Evolutionary conservation across 2,797 vertebrate species (phyloP).

Genomic region (Gobionotothen gibberifrons): DNA sequence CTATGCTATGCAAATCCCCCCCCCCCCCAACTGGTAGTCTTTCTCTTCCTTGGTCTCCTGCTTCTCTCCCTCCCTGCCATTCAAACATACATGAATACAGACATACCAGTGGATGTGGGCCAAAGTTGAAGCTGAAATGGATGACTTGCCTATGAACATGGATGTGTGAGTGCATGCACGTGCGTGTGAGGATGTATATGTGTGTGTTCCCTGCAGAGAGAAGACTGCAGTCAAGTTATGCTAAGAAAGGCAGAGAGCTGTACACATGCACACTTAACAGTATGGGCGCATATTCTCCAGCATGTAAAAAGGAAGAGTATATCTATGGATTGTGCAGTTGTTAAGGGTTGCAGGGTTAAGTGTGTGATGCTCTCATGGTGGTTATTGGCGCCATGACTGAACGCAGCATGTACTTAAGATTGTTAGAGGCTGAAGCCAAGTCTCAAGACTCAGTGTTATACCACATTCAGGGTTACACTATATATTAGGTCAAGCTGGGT

Average conservation of each 20-base stretch:
- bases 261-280: conserved; percentile 18
- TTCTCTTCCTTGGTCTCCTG: conserved; percentile 53
- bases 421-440: conserved; percentile 47
- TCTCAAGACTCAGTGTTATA: conserved; percentile 38
- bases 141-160: conserved; percentile 64
- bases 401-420: conserved; percentile 58
- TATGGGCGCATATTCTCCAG: conserved; percentile 18
- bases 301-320: conserved; percentile 33
- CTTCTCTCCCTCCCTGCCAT: conserved; percentile 57
- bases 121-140: conserved; percentile 76
- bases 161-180: conserved; percentile 37
- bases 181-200: neutral
- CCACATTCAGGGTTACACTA: conserved; percentile 50
- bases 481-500: conserved; percentile 42
- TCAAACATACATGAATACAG: conserved; percentile 71
- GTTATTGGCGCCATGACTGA: conserved; percentile 63
- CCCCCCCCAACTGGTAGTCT: conserved; percentile 63
- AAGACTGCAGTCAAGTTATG: conserved; percentile 55
- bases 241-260: conserved; percentile 44
- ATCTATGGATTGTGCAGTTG: conserved; percentile 57
- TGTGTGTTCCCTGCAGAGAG: conserved; percentile 54
- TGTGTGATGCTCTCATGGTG: conserved; percentile 59
- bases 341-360: conserved; percentile 58
- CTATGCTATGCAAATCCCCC: conserved; percentile 67
- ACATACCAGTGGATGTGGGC: conserved; percentile 69